Base-by-base conservation (phyloP, 2,113 vertebrate species). In the Dendropsophus ebraccatus region DNA sequence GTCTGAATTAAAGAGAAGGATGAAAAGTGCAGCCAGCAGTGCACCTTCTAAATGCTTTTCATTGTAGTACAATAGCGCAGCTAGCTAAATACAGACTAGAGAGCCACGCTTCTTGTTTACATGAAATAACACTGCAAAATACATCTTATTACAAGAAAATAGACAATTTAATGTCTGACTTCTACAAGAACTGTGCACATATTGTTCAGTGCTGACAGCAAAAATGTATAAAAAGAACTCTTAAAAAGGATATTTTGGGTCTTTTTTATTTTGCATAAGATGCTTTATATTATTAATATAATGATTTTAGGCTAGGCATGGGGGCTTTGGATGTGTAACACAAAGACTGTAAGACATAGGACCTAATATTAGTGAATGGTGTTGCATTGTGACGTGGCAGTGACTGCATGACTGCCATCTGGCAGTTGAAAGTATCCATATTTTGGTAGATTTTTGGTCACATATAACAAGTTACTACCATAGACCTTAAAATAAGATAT, bases 131-230 rank as follows among this genome's bases (percentile, higher is more conserved):
- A 10, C 67, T 69, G 17, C 32, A 70, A 70, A 70, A 70, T 70
- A 70, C 19, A 70, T 70, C 67, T 70, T 41, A 37, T 41, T 70
- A 70, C 67, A 70, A 35, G 4, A 67, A 67, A 70, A 41, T 23
- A 70, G 67, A 70, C 67, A 70, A 37, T 41, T 21, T 70, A 21
- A 41, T 41, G 67, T 23, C n/a, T 41, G 32, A 32, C 12, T 21
- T 41, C 0, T 23, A 70, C 7, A 70, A 23, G 67, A 37, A 41
- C 35, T 0, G 62, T 1, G 62, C 28, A 21, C 30, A 41, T 35
- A 70, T 70, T 70, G 67, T 70, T 41, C 67, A 70, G 8, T 10
- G 67, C 35, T 41, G 32, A 41, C 67, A 70, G 17, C 19, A 37
- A 37, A 70, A 41, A 1, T 70, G 35, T 23, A 70, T 41, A 23